Conservation (phyloP, 2,113 vertebrate species). For the Bos taurus region ARS-UCD2.0 NC_037329.1:120952001-120952500, state of each 20-base stretch:
- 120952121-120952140: background rate
- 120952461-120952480: background rate
- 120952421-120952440: background rate
- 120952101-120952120: background rate
- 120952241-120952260: background rate
- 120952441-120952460: background rate
- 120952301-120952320: background rate
- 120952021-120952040: background rate
- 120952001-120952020: background rate
- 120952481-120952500: background rate
- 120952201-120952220: background rate
- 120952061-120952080: background rate
- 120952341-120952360: slow-evolving; percentile 52
- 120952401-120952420: background rate
- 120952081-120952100: background rate
- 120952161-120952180: background rate
- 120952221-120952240: background rate
- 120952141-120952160: background rate
- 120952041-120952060: background rate
- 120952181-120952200: background rate
- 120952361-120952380: slow-evolving; percentile 37
- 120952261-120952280: background rate
- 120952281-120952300: background rate
- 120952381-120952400: background rate
- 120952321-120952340: background rate